Base-by-base conservation (phyloP, 1,140 invertebrate species). In the Aethina tumida region DNA sequence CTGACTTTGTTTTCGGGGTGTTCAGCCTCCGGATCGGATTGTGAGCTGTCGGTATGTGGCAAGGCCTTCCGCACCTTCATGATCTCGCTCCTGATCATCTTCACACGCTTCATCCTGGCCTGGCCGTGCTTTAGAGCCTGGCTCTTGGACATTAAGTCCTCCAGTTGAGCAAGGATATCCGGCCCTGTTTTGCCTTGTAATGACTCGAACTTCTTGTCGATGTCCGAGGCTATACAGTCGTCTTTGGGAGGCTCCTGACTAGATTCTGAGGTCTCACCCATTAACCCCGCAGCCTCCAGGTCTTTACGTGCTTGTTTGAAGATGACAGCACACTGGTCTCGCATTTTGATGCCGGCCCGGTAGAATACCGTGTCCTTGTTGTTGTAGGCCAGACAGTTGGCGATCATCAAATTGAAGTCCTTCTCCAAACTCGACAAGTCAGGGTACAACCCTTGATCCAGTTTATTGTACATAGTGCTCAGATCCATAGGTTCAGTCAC, bases 401-500 rank as follows among this genome's bases (percentile, higher is more conserved):
- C 78, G 17, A 97, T 87, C 80, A 97, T 97, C 0, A 97, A 67
- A 52, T 84, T 78, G 58, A 97, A 97, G 66, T 98, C 95, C 1
- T 64, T 64, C 58, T 93, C 84, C 54, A 97, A 81, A 10, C 80
- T 74, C 35, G 82, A 76, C 22, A 97, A 67, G 14, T 73, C 79
- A 4, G 68, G 65, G 63, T 97, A 97, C 34, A 77, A 64, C 41
- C 84, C 80, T 19, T 70, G 63, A 31, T 86, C 77, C 8, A 93
- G 66, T 66, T 91, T 93, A 28, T 67, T 53, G 36, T 72, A 53
- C 86, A 98, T 97, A 0, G 92, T 97, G 27, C 85, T 84, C 22
- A 97, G 72, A 63, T 97, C 94, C 92, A 98, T 98, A 0, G 95
- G 94, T 46, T 88, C 70, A 37, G 88, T 82, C 1, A 98, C 91